phyloP scores from a whole-genome alignment of 2,888 invertebrate species.

The Phasia obesa region DNA sequence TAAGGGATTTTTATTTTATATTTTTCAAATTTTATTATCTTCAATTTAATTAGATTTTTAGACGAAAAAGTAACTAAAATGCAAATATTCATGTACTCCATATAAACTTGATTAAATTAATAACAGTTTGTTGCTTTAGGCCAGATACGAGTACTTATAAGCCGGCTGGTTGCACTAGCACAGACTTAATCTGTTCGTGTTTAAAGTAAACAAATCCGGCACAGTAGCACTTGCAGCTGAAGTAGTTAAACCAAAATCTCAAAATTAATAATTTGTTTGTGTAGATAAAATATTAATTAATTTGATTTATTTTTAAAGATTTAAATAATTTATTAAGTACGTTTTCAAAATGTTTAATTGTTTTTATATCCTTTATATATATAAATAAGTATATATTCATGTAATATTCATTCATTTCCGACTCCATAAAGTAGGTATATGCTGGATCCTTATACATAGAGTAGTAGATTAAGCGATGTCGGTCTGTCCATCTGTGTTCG shows the following conservation, averaged over 20 bases:
- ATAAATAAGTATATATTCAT: too few relatives aligned
- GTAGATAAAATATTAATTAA: constrained; percentile 44
- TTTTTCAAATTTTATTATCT: not conserved
- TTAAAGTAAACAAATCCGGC: not conserved
- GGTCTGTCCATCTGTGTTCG: too few relatives aligned
- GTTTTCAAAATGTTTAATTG: constrained; percentile 6
- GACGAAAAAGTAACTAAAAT: not conserved
- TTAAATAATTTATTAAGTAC: constrained; percentile 22
- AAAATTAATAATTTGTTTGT: constrained; percentile 27
- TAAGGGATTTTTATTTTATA: not conserved
- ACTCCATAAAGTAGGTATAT: too few relatives aligned
- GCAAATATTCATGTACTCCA: constrained; percentile 10
- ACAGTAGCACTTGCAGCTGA: constrained; percentile 23
- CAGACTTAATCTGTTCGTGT: not conserved
- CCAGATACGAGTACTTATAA: not conserved
- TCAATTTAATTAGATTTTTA: not conserved
- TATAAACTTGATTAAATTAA: constrained; percentile 37
- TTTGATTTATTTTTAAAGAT: constrained; percentile 15
- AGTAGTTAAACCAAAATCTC: constrained; percentile 7
- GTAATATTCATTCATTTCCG: too few relatives aligned
- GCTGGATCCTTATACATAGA: too few relatives aligned
- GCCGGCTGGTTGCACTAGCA: not conserved
- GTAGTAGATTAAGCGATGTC: too few relatives aligned
- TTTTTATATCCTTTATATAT: too few relatives aligned
- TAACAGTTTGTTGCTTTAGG: constrained; percentile 19